Evolutionary conservation across 1,140 invertebrate species (phyloP).

Genomic region (Atta colombica): DNA sequence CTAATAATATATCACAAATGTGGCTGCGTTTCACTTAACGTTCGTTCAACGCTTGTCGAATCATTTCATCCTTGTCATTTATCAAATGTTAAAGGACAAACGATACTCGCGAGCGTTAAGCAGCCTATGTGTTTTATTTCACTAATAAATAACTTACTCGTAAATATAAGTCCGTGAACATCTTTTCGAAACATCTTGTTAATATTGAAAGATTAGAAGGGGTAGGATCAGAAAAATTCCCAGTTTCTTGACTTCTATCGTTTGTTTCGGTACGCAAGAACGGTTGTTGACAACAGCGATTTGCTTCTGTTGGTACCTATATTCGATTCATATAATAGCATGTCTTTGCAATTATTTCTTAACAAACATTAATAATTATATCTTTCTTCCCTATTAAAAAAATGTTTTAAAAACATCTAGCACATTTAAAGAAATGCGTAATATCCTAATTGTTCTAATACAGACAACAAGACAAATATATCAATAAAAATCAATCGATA

Average conservation of each 20-base stretch:
- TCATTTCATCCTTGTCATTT: no score
- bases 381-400: not conserved
- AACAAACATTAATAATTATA: not conserved
- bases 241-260: slow-evolving; percentile 78
- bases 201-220: slow-evolving; percentile 88
- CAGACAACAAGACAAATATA: not conserved
- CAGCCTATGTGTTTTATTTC: slow-evolving; percentile 13
- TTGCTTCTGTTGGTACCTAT: slow-evolving; percentile 75
- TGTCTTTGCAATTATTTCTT: not conserved
- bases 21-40: no score
- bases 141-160: slow-evolving; percentile 76
- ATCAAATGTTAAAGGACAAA: no score
- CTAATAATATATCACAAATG: not conserved
- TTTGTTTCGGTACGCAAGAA: slow-evolving; percentile 72
- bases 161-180: slow-evolving; percentile 88
- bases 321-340: not conserved
- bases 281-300: slow-evolving; percentile 71
- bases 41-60: no score
- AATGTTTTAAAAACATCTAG: not conserved
- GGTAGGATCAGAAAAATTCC: slow-evolving; percentile 78
- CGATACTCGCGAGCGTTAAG: no score
- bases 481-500: no score
- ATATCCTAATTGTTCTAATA: not conserved
- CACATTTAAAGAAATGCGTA: not conserved
- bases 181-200: slow-evolving; percentile 90